Evolutionary conservation across 2,113 vertebrate genomes (phyloP).

Genomic region (Spea bombifrons): DNA sequence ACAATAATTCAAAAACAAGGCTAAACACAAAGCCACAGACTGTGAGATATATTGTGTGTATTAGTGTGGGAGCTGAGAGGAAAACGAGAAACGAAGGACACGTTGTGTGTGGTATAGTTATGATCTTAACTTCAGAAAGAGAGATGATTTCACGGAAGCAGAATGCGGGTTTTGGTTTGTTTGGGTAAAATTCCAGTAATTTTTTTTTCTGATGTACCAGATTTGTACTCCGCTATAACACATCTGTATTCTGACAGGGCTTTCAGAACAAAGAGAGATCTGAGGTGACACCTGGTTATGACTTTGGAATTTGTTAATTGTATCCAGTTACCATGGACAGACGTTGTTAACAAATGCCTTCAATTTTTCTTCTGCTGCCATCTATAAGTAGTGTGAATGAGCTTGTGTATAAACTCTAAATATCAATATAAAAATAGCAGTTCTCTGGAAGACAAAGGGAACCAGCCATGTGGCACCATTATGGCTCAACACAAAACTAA

Average conservation of each 20-base stretch:
- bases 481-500: no score
- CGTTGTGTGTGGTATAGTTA: conserved; percentile 28
- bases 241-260: conserved; percentile 2
- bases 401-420: no score
- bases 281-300: conserved; percentile 7
- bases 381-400: not conserved
- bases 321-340: not conserved
- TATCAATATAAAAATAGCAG: no score
- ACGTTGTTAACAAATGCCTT: not conserved
- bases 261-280: conserved; percentile 4
- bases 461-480: no score
- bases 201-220: conserved; percentile 6
- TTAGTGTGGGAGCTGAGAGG: not conserved
- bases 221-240: conserved; percentile 14
- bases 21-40: conserved; percentile 39
- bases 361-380: not conserved
- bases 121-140: conserved; percentile 9
- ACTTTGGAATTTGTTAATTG: not conserved
- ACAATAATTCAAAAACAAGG: conserved; percentile 13
- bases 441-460: no score
- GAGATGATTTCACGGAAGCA: conserved; percentile 14
- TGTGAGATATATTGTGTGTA: conserved; percentile 18
- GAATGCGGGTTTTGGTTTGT: conserved; percentile 8
- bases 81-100: not conserved
- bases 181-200: conserved; percentile 1